Conservation (phyloP, 2,888 invertebrate species). For the Erebia aethiops region DNA sequence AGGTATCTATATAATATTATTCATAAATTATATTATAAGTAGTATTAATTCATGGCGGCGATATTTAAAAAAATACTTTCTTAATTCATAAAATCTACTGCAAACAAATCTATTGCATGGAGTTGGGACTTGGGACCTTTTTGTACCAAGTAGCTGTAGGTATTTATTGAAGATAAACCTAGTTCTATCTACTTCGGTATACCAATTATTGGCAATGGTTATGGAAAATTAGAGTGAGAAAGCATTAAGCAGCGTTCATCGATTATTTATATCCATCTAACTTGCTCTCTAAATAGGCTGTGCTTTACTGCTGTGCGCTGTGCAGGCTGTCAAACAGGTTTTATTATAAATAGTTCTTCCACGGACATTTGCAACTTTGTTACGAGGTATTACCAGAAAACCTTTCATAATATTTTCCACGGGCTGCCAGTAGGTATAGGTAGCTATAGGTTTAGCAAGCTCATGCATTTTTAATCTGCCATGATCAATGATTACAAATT, state of each 20-base stretch:
- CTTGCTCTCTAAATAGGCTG: not conserved
- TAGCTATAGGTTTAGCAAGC: not conserved
- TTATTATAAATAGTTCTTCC: not conserved
- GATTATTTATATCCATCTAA: not conserved
- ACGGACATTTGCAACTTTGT: constrained; percentile 9
- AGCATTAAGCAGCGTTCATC: not conserved
- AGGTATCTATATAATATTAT: too few relatives aligned
- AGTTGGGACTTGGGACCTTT: too few relatives aligned
- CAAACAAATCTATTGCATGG: not conserved
- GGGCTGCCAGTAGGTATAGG: too few relatives aligned
- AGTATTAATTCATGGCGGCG: too few relatives aligned
- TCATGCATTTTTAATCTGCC: not conserved
- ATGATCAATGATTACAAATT: constrained; percentile 6
- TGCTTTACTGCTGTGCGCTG: not conserved
- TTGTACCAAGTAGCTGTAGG: not conserved
- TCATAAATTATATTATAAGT: too few relatives aligned
- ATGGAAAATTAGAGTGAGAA: not conserved
- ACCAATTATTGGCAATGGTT: too few relatives aligned
- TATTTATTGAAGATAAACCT: not conserved
- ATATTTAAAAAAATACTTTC: too few relatives aligned
- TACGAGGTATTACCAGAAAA: not conserved
- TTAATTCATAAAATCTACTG: too few relatives aligned
- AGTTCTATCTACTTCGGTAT: too few relatives aligned
- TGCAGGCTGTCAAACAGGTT: not conserved
- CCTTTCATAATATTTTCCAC: too few relatives aligned